Evolutionary conservation across 2,797 vertebrate genomes (phyloP), one percentile per base, ranked within the genome.

Genomic region (Buceros bicornis): DNA sequence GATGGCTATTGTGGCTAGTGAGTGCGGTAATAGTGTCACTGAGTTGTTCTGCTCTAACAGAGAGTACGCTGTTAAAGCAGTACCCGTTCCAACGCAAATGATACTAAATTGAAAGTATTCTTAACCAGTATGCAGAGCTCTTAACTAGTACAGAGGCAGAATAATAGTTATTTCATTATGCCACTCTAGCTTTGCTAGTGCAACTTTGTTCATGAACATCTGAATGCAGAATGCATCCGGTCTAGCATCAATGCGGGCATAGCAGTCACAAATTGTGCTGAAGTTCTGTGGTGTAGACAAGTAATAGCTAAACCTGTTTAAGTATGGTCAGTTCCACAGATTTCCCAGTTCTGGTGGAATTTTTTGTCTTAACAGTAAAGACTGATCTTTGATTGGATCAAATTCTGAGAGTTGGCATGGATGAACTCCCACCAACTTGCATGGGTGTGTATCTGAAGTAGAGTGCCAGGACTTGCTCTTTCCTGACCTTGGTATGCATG

Each of bases 231-330:
- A 87, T 47, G 24, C 40, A 73, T 58, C 35, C n/a, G 20, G 35
- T 70, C 66, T 76, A 26, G 20, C 19, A 11, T 69, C 42, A 69
- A 10, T 48, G 56, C 0, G 0, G 3, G 12, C 3, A 2, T 24
- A 62, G 37, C 19, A 53, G 33, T 67, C 45, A 58, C 76, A 87
- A 66, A 48, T 26, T 19, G 6, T 56, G 20, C 47, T 33, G 35
- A 60, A 81, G 24, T 48, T 82, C 35, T 64, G 19, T 45, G 58
- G 19, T 42, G 11, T n/a, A 50, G 28, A 40, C 28, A 72, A 76
- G 35, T 21, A 82, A 29, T 24, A 73, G 60, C 74, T 76, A 76
- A 74, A 65, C 21, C 11, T 66, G 8, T 56, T 91, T 65, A 57
- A 89, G 33, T 14, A 48, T 33, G 13, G 10, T 57, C 3, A 0